Percentiles rank a stretch among this genome's conserved stretches.
Evolutionary conservation across 2,113 vertebrate species (phyloP).

Genomic region (Toxotes chatareus): DNA sequence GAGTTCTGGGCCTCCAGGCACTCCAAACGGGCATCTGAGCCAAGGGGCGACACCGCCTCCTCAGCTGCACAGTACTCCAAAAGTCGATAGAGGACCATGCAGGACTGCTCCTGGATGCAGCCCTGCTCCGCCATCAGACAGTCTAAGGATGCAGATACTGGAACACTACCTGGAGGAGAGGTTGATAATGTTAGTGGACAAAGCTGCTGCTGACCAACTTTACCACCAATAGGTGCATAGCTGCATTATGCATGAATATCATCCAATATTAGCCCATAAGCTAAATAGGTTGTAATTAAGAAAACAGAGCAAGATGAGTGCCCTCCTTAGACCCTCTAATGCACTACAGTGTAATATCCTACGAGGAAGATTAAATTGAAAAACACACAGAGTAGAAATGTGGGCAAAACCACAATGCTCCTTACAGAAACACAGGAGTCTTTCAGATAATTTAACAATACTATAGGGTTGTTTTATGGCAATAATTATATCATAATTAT

Average conservation of each 20-base stretch:
- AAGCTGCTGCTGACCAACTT: not conserved
- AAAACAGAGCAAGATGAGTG: slow-evolving; percentile 24
- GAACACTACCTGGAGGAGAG: slow-evolving; percentile 66
- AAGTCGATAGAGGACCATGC: slow-evolving; percentile 84
- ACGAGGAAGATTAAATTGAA: slow-evolving; percentile 49
- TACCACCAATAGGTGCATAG: not conserved
- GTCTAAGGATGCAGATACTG: slow-evolving; percentile 75
- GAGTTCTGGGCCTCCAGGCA: slow-evolving; percentile 87
- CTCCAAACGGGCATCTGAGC: slow-evolving; percentile 73
- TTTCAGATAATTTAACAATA: slow-evolving; percentile 33
- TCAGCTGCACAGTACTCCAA: slow-evolving; percentile 86
- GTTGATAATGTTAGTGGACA: not conserved
- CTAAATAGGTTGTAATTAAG: slow-evolving; percentile 52
- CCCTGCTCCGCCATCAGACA: slow-evolving; percentile 87
- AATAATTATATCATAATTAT: slow-evolving; percentile 34
- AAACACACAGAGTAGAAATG: slow-evolving; percentile 18
- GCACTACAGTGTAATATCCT: slow-evolving; percentile 28
- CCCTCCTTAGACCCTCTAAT: slow-evolving; percentile 13
- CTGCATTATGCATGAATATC: not conserved
- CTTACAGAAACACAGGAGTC: slow-evolving; percentile 29
- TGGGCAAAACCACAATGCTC: slow-evolving; percentile 25
- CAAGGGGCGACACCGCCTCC: slow-evolving; percentile 77
- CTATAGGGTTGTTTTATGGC: slow-evolving; percentile 15
- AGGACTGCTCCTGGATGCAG: slow-evolving; percentile 85
- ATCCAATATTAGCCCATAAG: not conserved